phyloP scores from a whole-genome alignment of 2,113 vertebrate species.

The Manacus vitellinus region DNA sequence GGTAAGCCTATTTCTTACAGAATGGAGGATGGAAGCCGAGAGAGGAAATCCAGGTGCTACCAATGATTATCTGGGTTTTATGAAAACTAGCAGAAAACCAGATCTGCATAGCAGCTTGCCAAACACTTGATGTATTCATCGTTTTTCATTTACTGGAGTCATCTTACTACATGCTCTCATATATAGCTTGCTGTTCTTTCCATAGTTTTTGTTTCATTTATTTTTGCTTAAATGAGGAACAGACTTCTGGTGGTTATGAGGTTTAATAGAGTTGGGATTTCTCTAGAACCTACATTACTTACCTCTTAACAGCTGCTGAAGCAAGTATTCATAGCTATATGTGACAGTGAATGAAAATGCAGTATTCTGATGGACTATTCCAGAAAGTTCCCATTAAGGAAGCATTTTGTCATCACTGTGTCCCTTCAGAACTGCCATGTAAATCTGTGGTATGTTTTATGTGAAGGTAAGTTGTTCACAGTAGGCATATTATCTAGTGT shows the following conservation, averaged over 20 bases:
- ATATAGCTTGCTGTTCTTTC: not conserved
- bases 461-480: not conserved
- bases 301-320: not conserved
- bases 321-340: not conserved
- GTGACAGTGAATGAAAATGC: not conserved
- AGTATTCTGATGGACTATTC: not conserved
- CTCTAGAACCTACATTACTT: not conserved
- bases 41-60: not conserved
- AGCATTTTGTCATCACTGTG: not conserved
- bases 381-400: not conserved
- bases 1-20: not conserved
- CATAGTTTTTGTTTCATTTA: not conserved
- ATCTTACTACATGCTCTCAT: not conserved
- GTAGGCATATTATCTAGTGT: not conserved
- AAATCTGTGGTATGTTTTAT: not conserved
- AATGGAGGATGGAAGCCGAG: not conserved
- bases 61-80: not conserved
- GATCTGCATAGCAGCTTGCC: not conserved
- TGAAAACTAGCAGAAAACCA: not conserved
- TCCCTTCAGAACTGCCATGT: not conserved
- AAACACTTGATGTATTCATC: not conserved
- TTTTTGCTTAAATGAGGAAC: not conserved
- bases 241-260: not conserved
- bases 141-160: not conserved
- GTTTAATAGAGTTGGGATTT: not conserved